Base-by-base conservation (phyloP, 1,140 invertebrate species). In the Megalopta genalis region DNA sequence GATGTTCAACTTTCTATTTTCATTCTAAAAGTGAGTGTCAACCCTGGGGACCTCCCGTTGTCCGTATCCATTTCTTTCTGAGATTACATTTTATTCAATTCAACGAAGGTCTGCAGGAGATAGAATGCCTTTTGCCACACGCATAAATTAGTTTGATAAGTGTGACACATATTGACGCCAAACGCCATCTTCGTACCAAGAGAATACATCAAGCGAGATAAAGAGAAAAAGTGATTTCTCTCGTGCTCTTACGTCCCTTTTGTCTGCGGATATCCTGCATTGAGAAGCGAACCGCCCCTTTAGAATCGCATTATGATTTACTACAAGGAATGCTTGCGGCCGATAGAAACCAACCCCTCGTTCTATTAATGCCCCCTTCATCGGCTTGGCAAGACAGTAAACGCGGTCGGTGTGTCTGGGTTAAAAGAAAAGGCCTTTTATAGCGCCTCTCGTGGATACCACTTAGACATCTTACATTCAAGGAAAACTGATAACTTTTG, bases 291-390 rank as follows among this genome's bases (percentile, higher is more conserved):
- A 69, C 82, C 83, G 72, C 72, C 82, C 72, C 46, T 85, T 85
- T 77, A 84, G 49, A 84, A 77, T 85, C 78, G 62, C 73, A 32
- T 77, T 63, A 84, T 85, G 82, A 84, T 84, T 84, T 85, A 85
- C 72, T 69, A 68, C 70, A 59, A 62, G 37, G 46, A 72, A 78
- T 78, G 76, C 62, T 84, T 85, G 75, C 62, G 66, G 69, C 81
- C 82, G 81, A 80, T 46, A 54, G 37, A 57, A 69, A 57, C 23
- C 63, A 77, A 42, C 42, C 49, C 37, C 10, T 37, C 73, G 72
- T 77, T 68, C 66, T 59, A 78, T 78, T 78, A 78, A 78, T 39
- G 60, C 52, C 32, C 32, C 52, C 67, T 81, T 84, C 42, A 65
- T 59, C 60, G 60, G 52, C 73, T 12, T n/a, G 7, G 39, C 14